Evolutionary conservation across 2,797 vertebrate species (phyloP).

Genomic region (Eurystomus glaucurus): DNA sequence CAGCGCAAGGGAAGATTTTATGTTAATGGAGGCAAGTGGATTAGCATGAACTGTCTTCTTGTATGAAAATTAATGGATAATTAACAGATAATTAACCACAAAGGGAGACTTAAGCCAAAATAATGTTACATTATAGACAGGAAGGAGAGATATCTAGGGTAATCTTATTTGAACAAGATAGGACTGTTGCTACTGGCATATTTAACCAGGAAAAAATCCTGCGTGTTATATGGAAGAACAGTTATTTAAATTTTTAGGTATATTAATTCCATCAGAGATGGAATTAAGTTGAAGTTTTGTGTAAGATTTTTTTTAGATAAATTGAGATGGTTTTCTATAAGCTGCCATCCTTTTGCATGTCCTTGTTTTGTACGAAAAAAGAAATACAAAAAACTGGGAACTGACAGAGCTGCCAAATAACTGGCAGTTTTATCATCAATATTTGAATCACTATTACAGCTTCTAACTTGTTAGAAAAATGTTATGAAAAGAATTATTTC

Average conservation of each 20-base stretch:
- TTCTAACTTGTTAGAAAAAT: not conserved
- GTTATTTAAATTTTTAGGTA: not conserved
- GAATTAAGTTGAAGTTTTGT: not conserved
- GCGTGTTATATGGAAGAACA: not conserved
- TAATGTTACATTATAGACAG: not conserved
- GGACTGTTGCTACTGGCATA: not conserved
- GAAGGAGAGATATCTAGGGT: not conserved
- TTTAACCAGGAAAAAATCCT: not conserved
- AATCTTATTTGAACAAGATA: not conserved
- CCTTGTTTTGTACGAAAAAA: not conserved
- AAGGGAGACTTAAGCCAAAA: constrained; percentile 23
- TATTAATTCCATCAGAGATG: not conserved
- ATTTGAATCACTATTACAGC: not conserved
- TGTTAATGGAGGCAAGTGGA: constrained; percentile 1
- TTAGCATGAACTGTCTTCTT: constrained; percentile 28
- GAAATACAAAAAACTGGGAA: rapidly evolving
- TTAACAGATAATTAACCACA: constrained; percentile 51
- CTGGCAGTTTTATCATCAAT: not conserved
- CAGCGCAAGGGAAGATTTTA: not conserved
- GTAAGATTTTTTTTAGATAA: not conserved
- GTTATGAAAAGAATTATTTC: not conserved
- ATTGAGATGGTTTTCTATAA: rapidly evolving
- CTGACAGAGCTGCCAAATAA: not conserved
- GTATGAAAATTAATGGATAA: constrained; percentile 21
- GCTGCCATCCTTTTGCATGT: not conserved